Evolutionary conservation across 92 coral and sea anemone species (phyloP), one percentile per base, ranked within the genome.

Genomic region (Umimayanthus kanabou): DNA sequence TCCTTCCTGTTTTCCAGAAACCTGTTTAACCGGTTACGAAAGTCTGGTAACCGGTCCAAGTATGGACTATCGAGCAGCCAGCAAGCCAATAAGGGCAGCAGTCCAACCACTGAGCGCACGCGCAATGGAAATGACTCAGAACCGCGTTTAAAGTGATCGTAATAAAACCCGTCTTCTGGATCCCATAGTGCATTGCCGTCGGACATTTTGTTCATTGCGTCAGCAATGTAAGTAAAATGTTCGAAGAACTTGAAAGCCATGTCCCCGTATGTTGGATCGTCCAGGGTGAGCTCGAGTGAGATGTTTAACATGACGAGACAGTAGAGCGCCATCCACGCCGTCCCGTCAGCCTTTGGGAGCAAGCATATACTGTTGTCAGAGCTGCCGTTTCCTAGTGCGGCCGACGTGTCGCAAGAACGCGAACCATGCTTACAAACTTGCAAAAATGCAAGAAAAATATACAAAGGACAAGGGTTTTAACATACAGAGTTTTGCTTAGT

Each of bases 261-360:
- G 93, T 95, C 98, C 88, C 92, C 96, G 80, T 95, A 95, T 29
- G 95, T 89, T 18, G 89, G 89, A 78, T 95, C 98, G 5, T 74
- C 47, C 26, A 95, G 92, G 33, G 98, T 93, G 64, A 95, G 92
- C 77, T 95, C 98, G 74, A 95, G 92, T 0, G 98, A 92, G 81
- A 95, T 95, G 84, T 91, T 89, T 18, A 95, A 94, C 98, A 95
- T 95, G 45, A 93, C 95, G 22, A 92, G 88, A 75, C 94, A 93
- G 85, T 95, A 95, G 76, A 93, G 83, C 1, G 96, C 98, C 98
- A 95, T 95, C 98, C 98, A 95, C 16, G 98, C 98, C n/a, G 98
- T 95, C 45, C 98, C 98, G 86, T 95, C 98, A 10, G 98, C 96
- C 98, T 94, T 45, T 45, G 49, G 9, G 49, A 45, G 71, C 30